Percentiles rank a stretch among this genome's conserved stretches.
Conservation (phyloP, 2,888 invertebrate species). For the Macaria liturata region DNA sequence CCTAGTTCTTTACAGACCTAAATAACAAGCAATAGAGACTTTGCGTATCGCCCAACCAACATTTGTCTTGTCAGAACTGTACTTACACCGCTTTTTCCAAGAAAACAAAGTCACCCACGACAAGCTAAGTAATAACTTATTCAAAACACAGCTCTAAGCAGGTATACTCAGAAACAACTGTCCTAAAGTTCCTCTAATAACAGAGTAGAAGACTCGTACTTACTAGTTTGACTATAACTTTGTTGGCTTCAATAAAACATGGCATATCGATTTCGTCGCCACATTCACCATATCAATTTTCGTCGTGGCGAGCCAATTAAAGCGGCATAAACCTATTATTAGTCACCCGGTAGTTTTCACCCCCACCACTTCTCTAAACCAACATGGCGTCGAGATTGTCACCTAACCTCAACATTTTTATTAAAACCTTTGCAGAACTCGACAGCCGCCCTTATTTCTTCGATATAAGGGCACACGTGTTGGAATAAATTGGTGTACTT, state of each 20-base stretch:
- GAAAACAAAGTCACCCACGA: slow-evolving; percentile 5
- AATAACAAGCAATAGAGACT: neutral
- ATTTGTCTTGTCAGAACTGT: slow-evolving; percentile 1
- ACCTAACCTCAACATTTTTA: slow-evolving; percentile 61
- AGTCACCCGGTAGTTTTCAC: slow-evolving; percentile 57
- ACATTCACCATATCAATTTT: slow-evolving; percentile 62
- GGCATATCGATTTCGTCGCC: slow-evolving; percentile 57
- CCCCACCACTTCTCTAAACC: slow-evolving; percentile 68
- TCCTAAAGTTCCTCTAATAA: slow-evolving; percentile 22
- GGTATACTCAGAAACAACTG: slow-evolving; percentile 17
- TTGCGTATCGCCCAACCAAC: neutral
- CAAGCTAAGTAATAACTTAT: slow-evolving; percentile 15
- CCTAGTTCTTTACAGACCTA: no score
- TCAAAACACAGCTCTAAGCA: slow-evolving; percentile 15
- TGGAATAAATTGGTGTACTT: slow-evolving; percentile 62
- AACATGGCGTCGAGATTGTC: slow-evolving; percentile 81
- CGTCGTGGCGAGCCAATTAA: slow-evolving; percentile 73
- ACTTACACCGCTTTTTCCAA: neutral
- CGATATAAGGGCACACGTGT: slow-evolving; percentile 39
- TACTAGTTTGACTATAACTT: slow-evolving; percentile 19
- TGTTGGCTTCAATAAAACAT: slow-evolving; percentile 58
- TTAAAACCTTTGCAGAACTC: slow-evolving; percentile 21
- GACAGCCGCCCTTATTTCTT: slow-evolving; percentile 38
- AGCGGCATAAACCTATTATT: slow-evolving; percentile 75
- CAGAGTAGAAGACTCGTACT: neutral